A percentile compares a stretch with the other conserved stretches of the same genome.
These are phyloP conservation scores for Pyrrhia umbra DNA, from an alignment of 2,888 invertebrate genomes.

Conservation along the genomic window DNA sequence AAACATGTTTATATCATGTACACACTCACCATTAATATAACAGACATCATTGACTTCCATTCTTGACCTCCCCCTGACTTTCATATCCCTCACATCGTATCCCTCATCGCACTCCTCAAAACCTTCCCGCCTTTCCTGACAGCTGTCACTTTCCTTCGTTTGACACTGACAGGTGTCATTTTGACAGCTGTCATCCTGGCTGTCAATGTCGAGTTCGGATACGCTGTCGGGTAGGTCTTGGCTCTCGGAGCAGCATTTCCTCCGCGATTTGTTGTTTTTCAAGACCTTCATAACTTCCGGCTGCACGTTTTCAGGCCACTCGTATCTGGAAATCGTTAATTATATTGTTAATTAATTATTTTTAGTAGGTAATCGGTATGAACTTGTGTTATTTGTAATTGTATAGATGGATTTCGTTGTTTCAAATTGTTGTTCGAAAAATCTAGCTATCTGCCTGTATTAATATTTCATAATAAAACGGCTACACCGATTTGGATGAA, in stretches of 20 bases:
- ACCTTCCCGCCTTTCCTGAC: constrained; percentile 51
- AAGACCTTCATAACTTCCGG: constrained; percentile 82
- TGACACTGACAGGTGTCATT: constrained; percentile 35
- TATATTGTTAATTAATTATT: constrained; percentile 19
- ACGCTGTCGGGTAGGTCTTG: constrained; percentile 58
- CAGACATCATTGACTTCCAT: constrained; percentile 95
- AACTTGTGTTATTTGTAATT: not conserved
- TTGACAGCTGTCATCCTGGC: constrained; percentile 48
- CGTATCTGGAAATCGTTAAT: constrained; percentile 89
- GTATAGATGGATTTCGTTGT: not conserved
- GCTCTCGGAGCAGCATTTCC: constrained; percentile 71
- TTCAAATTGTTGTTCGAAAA: not conserved
- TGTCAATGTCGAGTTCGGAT: constrained; percentile 41
- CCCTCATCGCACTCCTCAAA: constrained; percentile 60
- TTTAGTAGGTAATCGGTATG: not conserved
- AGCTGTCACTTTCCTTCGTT: constrained; percentile 43
- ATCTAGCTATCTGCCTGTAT: no score
- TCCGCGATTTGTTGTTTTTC: constrained; percentile 69
- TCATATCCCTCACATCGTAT: constrained; percentile 89
- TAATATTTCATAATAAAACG: no score
- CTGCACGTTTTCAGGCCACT: constrained; percentile 92
- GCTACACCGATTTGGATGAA: no score
- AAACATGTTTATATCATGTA: no score
- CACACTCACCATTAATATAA: constrained; percentile 98
- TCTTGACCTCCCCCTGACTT: constrained; percentile 91